phyloP scores from a whole-genome alignment of 2,888 invertebrate genomes.

The Leucoma salicis region DNA sequence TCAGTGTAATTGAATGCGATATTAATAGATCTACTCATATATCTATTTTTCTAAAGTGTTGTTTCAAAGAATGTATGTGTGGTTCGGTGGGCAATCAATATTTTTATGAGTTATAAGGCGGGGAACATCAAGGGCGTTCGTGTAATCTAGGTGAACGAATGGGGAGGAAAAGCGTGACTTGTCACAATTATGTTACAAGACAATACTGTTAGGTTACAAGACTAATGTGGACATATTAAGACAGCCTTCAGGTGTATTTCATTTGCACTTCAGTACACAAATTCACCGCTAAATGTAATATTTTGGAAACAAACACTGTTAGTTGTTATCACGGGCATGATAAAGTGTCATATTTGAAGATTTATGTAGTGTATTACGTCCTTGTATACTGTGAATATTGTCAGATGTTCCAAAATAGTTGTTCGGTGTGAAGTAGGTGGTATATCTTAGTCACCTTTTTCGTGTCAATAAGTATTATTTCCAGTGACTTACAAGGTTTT shows the following conservation, averaged over 20 bases:
- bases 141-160: slow-evolving; percentile 31
- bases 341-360: too few species aligned
- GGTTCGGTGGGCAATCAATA: slow-evolving; percentile 50
- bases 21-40: slow-evolving; percentile 23
- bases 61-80: slow-evolving; percentile 43
- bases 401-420: too few species aligned
- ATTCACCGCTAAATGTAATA: slow-evolving; percentile 2
- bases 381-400: too few species aligned
- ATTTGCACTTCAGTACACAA: slow-evolving; percentile 19
- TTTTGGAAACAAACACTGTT: slow-evolving; percentile 3
- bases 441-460: too few species aligned
- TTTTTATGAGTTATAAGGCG: slow-evolving; percentile 36
- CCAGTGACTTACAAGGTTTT: too few species aligned
- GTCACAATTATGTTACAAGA: slow-evolving; percentile 38
- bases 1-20: slow-evolving; percentile 14
- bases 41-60: slow-evolving; percentile 35
- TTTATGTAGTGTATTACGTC: too few species aligned
- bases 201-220: slow-evolving; percentile 32
- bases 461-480: too few species aligned
- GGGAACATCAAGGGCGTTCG: slow-evolving; percentile 43
- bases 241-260: slow-evolving; percentile 10
- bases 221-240: slow-evolving; percentile 16
- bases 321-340: slow-evolving; percentile 1
- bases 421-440: too few species aligned
- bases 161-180: slow-evolving; percentile 47